Percentiles rank a stretch among this genome's conserved stretches.
Conservation (phyloP, 1,140 invertebrate genomes). For the Drosophila virilis region DNA sequence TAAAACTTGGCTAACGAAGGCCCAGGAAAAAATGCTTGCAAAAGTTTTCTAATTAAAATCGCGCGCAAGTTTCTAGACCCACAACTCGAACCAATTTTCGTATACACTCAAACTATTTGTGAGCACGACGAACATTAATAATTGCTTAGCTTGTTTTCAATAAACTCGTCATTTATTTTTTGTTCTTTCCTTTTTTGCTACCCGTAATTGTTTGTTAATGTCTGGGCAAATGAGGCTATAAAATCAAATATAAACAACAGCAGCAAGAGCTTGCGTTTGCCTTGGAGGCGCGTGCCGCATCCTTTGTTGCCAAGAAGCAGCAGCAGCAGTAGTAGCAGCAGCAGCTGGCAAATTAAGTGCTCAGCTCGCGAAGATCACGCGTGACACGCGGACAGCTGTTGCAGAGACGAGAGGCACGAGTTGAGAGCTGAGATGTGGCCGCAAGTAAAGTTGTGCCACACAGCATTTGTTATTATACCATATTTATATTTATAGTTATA, state of each 20-base stretch:
- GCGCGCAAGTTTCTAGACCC: slow-evolving; percentile 60
- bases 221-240: slow-evolving; percentile 47
- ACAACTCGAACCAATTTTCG: neutral
- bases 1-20: slow-evolving; percentile 26
- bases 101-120: slow-evolving; percentile 39
- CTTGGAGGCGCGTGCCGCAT: slow-evolving; percentile 20
- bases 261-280: neutral
- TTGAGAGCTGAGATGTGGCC: slow-evolving; percentile 29
- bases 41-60: slow-evolving; percentile 81
- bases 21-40: slow-evolving; percentile 30
- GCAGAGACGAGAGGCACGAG: slow-evolving; percentile 1
- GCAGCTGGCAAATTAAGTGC: slow-evolving; percentile 63
- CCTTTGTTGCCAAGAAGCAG: slow-evolving; percentile 3
- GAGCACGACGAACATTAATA: neutral
- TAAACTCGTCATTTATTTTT: slow-evolving; percentile 16
- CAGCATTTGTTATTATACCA: slow-evolving; percentile 45
- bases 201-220: slow-evolving; percentile 66
- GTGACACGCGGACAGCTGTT: slow-evolving; percentile 33
- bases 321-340: neutral
- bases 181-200: slow-evolving; percentile 27
- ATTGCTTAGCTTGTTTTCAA: slow-evolving; percentile 20
- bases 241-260: slow-evolving; percentile 16
- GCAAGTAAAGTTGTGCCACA: slow-evolving; percentile 36
- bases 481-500: slow-evolving; percentile 65
- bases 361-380: slow-evolving; percentile 60